phyloP scores from a whole-genome alignment of 2,888 invertebrate genomes.

The Malthinus seriepunctatus region DNA sequence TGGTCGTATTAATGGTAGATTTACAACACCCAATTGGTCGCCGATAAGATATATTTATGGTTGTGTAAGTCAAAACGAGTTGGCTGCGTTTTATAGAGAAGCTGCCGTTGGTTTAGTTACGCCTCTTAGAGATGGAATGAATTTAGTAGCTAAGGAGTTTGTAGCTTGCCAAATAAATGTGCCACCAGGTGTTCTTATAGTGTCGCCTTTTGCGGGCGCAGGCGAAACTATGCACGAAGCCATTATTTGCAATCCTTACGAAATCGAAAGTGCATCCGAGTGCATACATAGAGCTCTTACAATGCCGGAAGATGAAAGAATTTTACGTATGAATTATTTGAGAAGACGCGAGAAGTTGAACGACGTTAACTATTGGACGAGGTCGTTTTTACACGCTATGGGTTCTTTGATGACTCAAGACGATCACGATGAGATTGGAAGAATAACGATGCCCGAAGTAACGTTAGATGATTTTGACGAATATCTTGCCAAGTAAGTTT shows the following conservation, averaged over 20 bases:
- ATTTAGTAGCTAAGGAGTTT: constrained; percentile 90
- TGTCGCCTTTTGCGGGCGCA: constrained; percentile 90
- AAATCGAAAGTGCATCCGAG: constrained; percentile 85
- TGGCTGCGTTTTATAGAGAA: constrained; percentile 86
- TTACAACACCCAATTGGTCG: constrained; percentile 91
- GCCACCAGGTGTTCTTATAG: constrained; percentile 81
- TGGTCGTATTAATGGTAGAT: constrained; percentile 84
- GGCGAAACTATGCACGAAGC: constrained; percentile 95
- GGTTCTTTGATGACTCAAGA: constrained; percentile 74
- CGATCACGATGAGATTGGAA: constrained; percentile 79
- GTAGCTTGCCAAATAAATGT: constrained; percentile 89
- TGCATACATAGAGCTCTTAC: constrained; percentile 84
- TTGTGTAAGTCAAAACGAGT: constrained; percentile 82
- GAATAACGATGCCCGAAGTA: constrained; percentile 87
- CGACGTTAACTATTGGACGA: constrained; percentile 90
- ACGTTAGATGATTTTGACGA: constrained; percentile 90
- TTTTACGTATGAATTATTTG: constrained; percentile 83
- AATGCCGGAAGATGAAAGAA: constrained; percentile 89
- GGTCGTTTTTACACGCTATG: constrained; percentile 84
- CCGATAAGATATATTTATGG: constrained; percentile 90
- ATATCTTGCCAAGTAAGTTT: constrained; percentile 78
- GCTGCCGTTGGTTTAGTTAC: constrained; percentile 87
- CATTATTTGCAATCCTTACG: constrained; percentile 86
- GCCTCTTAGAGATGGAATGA: constrained; percentile 88
- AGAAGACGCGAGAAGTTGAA: constrained; percentile 78